Base-by-base conservation (phyloP, 2,888 invertebrate species). In the Mythimna pallens region DNA sequence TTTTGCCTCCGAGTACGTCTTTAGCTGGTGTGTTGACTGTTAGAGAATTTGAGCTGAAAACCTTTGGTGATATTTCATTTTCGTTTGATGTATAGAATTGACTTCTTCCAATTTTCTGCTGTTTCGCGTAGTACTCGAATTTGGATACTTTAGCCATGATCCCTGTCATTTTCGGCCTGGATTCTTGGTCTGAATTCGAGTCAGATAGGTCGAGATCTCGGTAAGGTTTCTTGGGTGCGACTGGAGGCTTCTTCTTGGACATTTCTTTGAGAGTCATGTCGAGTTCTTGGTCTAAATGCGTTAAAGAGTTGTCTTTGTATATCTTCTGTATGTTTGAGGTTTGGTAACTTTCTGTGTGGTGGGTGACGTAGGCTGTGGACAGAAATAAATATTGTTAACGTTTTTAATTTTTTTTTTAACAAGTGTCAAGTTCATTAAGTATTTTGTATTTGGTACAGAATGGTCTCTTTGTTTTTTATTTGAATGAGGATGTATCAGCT, bases 11-110 rank as follows among this genome's bases (percentile, higher is more conserved):
- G 50, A 98, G 92, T 0, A 98, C 98, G 84, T 98, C 98, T 92
- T 97, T 98, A 0, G 98, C 98, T 0, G 98, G 98, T 7, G 98
- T 98, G 84, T 98, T 98, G 0, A 98, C 98, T 0, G 98, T 98
- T 12, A 98, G 92, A 10, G 98, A 97, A 88, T 98, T 98, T 0
- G 98, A 97, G 34, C 98, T 97, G 86, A 98, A 98, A 0, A 98
- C 98, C 94, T 98, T 98, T 0, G 98, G 98, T 0, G 98, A 96
- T 40, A 96, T 96, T 83, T 96, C 96, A 3, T 93, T 93, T 78
- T 95, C 95, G 69, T 92, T 93, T 61, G 91, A 89, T 57, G 94
- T 96, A 85, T 93, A 96, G 52, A 96, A 96, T 50, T 96, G 96
- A 72, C 95, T 95, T 61, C 94, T 76, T 0, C 96, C 95, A 0